Evolutionary conservation across 2,113 vertebrate genomes (phyloP).

Genomic region (Coreoperca whiteheadi): DNA sequence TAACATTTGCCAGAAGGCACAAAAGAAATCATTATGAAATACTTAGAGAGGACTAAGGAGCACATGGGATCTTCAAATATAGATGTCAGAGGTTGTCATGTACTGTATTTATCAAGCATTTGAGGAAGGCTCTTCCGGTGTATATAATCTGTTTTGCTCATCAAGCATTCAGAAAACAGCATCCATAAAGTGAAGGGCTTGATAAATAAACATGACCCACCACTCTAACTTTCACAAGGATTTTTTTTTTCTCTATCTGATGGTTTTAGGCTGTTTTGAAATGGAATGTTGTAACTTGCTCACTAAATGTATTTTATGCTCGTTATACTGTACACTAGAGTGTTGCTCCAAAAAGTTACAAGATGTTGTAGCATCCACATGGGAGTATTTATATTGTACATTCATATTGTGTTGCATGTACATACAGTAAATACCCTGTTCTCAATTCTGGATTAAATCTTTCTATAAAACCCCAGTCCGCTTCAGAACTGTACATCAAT

Average conservation of each 20-base stretch:
- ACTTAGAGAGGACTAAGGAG: conserved; percentile 10
- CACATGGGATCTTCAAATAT: conserved; percentile 42
- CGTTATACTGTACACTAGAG: conserved; percentile 75
- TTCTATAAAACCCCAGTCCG: conserved; percentile 86
- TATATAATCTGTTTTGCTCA: conserved; percentile 12
- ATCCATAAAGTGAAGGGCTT: conserved; percentile 15
- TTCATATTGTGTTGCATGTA: conserved; percentile 98
- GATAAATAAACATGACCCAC: conserved; percentile 56
- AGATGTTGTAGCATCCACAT: conserved; percentile 88
- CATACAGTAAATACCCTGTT: conserved; percentile 88
- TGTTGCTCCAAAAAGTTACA: conserved; percentile 83
- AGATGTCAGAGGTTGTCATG: conserved; percentile 34
- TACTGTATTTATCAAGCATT: conserved; percentile 34
- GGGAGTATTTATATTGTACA: conserved; percentile 89
- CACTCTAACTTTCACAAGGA: conserved; percentile 71
- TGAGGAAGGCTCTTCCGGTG: not conserved
- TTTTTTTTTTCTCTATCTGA: conserved; percentile 30
- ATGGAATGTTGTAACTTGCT: conserved; percentile 85
- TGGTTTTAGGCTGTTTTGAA: conserved; percentile 85
- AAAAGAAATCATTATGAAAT: conserved; percentile 41
- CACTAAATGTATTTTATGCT: conserved; percentile 89
- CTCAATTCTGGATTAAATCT: conserved; percentile 94
- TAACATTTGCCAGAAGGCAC: conserved; percentile 40
- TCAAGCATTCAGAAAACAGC: conserved; percentile 13
- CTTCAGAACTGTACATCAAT: not conserved